These are phyloP conservation scores for Prosapia bicincta DNA, from an alignment of 2,888 invertebrate species.

Conservation along the genomic window DNA sequence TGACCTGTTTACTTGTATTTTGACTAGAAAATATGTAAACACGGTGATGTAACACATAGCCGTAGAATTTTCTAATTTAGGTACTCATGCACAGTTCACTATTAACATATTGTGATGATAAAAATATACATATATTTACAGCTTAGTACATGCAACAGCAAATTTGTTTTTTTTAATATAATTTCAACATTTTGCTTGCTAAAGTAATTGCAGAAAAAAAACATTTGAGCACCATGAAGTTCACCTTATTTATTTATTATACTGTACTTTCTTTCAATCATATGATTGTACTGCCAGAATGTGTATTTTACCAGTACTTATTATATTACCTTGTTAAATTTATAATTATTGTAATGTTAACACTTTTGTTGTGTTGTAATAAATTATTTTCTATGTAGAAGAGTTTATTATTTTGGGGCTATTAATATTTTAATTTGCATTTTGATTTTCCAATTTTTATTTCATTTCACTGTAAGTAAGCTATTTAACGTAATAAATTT, in stretches of 20 bases:
- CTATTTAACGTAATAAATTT: slow-evolving; percentile 16
- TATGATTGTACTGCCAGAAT: neutral
- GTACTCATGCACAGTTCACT: neutral
- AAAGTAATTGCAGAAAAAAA: neutral
- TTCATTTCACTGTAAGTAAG: neutral
- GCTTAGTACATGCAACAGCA: neutral
- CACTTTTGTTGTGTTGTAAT: neutral
- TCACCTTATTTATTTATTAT: too few relatives aligned
- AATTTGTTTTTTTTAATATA: neutral
- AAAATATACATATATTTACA: too few relatives aligned
- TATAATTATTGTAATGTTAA: neutral
- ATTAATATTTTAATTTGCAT: neutral
- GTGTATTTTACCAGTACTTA: neutral
- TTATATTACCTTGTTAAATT: neutral
- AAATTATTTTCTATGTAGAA: neutral
- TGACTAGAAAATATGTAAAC: slow-evolving; percentile 8
- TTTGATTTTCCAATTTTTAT: neutral
- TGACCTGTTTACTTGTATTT: slow-evolving; percentile 24
- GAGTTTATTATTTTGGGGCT: neutral
- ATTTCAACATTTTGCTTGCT: neutral
- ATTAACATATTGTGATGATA: neutral
- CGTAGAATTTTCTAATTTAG: neutral
- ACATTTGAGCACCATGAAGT: too few relatives aligned
- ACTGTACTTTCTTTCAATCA: too few relatives aligned
- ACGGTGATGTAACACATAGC: slow-evolving; percentile 27